Evolutionary conservation across 1,140 invertebrate genomes (phyloP).

Genomic region (Cecropterus lyciades): DNA sequence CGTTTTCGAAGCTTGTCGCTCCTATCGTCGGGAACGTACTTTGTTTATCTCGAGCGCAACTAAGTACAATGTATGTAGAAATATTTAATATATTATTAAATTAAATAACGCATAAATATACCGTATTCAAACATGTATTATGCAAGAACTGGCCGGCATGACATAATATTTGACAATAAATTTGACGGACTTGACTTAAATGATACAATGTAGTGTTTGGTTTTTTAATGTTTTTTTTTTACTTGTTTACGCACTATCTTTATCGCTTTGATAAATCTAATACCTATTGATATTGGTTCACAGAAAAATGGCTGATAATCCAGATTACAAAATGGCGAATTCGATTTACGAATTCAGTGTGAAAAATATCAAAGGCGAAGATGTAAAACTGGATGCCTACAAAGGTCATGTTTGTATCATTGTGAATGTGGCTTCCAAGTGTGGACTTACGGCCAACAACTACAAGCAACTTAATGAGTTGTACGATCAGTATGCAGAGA

Average conservation of each 20-base stretch:
- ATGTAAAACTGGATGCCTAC: conserved; percentile 90
- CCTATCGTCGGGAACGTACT: conserved; percentile 57
- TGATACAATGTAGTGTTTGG: too few species aligned
- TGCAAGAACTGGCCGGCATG: conserved; percentile 18
- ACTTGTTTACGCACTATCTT: not conserved
- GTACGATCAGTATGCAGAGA: conserved; percentile 89
- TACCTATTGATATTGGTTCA: conserved; percentile 18
- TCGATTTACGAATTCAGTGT: conserved; percentile 92
- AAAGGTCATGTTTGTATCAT: conserved; percentile 91
- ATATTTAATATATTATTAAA: conserved; percentile 13
- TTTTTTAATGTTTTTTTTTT: too few species aligned
- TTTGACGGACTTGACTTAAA: conserved; percentile 2
- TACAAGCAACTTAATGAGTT: conserved; percentile 92
- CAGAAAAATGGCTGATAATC: conserved; percentile 70
- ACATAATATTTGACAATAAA: conserved; percentile 1
- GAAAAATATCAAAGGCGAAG: conserved; percentile 90
- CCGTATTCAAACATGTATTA: conserved; percentile 8
- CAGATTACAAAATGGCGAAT: conserved; percentile 84
- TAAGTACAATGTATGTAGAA: conserved; percentile 64
- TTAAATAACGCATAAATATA: not conserved
- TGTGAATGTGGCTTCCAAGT: conserved; percentile 96
- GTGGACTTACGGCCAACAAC: conserved; percentile 92
- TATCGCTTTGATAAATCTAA: not conserved
- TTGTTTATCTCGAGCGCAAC: conserved; percentile 60
- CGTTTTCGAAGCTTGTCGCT: conserved; percentile 57